Percentiles rank a stretch among this genome's conserved stretches.
Conservation (phyloP, 2,888 invertebrate genomes). For the Ernsta delagoae region DNA sequence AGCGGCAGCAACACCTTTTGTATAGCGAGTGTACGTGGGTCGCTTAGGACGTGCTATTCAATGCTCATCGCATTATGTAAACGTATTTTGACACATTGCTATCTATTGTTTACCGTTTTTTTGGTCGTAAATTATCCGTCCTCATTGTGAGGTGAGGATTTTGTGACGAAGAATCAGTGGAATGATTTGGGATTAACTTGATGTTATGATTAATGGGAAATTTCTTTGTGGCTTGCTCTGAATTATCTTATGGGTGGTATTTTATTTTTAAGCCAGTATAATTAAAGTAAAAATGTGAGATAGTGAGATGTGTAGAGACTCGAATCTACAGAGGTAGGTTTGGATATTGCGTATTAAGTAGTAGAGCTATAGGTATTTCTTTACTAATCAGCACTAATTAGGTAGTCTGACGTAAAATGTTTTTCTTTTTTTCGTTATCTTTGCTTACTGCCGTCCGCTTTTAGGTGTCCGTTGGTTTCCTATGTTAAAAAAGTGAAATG, state of each 20-base stretch:
- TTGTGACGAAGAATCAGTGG: conserved; percentile 71
- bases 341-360: too few relatives aligned
- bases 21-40: conserved; percentile 51
- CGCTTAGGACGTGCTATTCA: conserved; percentile 48
- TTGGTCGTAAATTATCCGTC: conserved; percentile 73
- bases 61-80: conserved; percentile 67
- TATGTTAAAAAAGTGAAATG: too few relatives aligned
- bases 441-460: too few relatives aligned
- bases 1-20: conserved; percentile 49
- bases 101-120: conserved; percentile 73
- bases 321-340: too few relatives aligned
- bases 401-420: too few relatives aligned
- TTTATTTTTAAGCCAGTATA: conserved; percentile 5
- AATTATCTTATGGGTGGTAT: conserved; percentile 27
- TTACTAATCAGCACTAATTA: too few relatives aligned
- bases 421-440: too few relatives aligned
- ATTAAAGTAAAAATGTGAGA: not conserved
- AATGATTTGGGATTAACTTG: conserved; percentile 64
- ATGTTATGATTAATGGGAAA: conserved; percentile 73
- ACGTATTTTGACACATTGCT: conserved; percentile 82
- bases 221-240: conserved; percentile 22
- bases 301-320: too few relatives aligned
- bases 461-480: too few relatives aligned
- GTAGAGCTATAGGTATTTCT: too few relatives aligned
- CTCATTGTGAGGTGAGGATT: conserved; percentile 48